These are phyloP conservation scores for Ischnus inquisitorius DNA, from an alignment of 2,888 invertebrate genomes.

Conservation along the genomic window DNA sequence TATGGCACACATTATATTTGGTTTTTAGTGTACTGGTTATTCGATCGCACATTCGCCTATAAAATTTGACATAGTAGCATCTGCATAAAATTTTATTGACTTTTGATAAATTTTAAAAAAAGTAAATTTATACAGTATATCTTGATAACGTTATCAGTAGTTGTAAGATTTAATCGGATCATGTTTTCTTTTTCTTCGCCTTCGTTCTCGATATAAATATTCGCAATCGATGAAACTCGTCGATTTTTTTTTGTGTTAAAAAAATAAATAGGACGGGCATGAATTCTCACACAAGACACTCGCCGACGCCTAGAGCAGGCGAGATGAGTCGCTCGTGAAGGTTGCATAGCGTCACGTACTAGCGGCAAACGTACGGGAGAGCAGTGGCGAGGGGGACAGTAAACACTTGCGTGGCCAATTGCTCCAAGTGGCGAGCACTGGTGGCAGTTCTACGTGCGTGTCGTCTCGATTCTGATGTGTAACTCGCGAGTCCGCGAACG, in stretches of 20 bases:
- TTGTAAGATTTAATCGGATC: too few species aligned
- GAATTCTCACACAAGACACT: constrained; percentile 53
- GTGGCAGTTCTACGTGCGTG: constrained; percentile 73
- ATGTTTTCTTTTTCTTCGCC: neutral
- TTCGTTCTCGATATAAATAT: neutral
- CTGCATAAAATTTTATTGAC: too few species aligned
- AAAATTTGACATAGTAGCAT: too few species aligned
- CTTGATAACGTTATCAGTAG: too few species aligned
- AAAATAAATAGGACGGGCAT: constrained; percentile 19
- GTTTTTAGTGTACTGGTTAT: too few species aligned
- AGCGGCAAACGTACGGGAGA: constrained; percentile 51
- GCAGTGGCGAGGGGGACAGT: constrained; percentile 80
- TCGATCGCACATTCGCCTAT: too few species aligned
- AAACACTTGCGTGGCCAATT: constrained; percentile 84
- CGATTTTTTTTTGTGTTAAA: neutral
- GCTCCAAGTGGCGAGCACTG: constrained; percentile 81
- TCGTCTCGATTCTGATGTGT: constrained; percentile 67
- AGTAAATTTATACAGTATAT: too few species aligned
- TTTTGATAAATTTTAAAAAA: too few species aligned
- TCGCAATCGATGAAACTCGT: neutral
- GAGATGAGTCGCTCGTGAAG: constrained; percentile 72
- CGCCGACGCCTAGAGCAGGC: constrained; percentile 66
- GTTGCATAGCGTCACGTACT: constrained; percentile 84
- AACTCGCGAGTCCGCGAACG: constrained; percentile 16
- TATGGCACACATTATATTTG: too few species aligned